Evolutionary conservation across 2,797 vertebrate species (phyloP).

Genomic region (Babyrousa celebensis): DNA sequence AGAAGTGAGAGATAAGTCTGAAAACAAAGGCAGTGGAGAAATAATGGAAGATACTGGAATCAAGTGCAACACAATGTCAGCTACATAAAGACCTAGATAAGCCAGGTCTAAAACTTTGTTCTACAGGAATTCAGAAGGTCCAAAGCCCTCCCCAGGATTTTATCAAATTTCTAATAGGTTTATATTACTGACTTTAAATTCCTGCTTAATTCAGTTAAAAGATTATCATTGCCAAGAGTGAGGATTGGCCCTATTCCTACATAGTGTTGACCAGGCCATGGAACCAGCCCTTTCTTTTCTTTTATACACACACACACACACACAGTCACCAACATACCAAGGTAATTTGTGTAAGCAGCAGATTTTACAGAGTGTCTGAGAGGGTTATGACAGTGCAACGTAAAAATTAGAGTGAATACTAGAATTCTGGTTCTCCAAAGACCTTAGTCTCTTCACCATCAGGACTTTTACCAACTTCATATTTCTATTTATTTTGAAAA

Average conservation of each 20-base stretch:
- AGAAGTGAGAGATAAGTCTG: background rate
- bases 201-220: background rate
- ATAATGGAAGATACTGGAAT: background rate
- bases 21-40: background rate
- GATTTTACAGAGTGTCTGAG: slow-evolving; percentile 1
- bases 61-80: background rate
- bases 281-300: background rate
- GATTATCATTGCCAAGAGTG: background rate
- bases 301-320: background rate
- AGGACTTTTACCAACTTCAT: background rate
- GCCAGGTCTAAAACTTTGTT: background rate
- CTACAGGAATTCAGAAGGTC: background rate
- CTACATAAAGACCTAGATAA: background rate
- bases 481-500: background rate
- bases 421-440: slow-evolving; percentile 15
- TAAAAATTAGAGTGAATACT: slow-evolving; percentile 48
- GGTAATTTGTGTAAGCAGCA: background rate
- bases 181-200: slow-evolving; percentile 17
- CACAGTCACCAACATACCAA: background rate
- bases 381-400: background rate
- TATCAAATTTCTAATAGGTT: background rate
- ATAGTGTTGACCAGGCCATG: background rate
- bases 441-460: background rate
- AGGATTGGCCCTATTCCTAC: background rate
- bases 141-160: background rate